Conservation (phyloP, 2,113 vertebrate species). For the Grantiella picta region DNA sequence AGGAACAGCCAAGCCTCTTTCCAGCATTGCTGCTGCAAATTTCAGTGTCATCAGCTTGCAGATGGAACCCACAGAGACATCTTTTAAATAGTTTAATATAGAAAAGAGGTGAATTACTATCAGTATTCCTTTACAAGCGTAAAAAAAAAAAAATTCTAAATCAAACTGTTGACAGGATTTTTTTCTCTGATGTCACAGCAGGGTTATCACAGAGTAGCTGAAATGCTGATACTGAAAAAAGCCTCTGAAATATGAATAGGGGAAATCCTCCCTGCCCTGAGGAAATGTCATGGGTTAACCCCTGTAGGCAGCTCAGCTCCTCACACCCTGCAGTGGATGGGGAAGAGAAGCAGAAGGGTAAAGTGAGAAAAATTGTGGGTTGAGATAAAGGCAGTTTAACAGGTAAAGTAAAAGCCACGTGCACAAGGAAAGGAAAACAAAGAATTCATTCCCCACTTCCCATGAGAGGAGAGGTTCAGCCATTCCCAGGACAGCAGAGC, state of each 20-base stretch:
- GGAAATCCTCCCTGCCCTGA: not conserved
- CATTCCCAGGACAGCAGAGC: not conserved
- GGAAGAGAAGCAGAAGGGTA: accelerated
- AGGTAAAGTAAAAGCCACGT: accelerated
- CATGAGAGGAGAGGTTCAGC: not conserved
- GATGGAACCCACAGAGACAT: not conserved
- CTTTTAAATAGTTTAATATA: not conserved
- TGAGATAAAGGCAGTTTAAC: not conserved
- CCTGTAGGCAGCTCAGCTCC: not conserved
- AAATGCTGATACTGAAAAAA: not conserved
- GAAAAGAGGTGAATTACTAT: not conserved
- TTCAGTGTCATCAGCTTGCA: not conserved
- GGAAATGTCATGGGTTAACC: not conserved
- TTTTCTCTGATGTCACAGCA: not conserved
- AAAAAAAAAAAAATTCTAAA: not conserved
- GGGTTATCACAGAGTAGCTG: not conserved
- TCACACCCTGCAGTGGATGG: not conserved
- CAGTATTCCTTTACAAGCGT: not conserved
- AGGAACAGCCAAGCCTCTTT: not conserved
- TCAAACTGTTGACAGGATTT: not conserved
- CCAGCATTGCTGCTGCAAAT: not conserved
- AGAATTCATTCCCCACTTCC: not conserved
- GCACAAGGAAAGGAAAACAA: accelerated
- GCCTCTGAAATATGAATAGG: not conserved
- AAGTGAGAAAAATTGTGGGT: not conserved